Conservation (phyloP, 92 coral and sea anemone species). For the Zoanthus solanderi region DNA sequence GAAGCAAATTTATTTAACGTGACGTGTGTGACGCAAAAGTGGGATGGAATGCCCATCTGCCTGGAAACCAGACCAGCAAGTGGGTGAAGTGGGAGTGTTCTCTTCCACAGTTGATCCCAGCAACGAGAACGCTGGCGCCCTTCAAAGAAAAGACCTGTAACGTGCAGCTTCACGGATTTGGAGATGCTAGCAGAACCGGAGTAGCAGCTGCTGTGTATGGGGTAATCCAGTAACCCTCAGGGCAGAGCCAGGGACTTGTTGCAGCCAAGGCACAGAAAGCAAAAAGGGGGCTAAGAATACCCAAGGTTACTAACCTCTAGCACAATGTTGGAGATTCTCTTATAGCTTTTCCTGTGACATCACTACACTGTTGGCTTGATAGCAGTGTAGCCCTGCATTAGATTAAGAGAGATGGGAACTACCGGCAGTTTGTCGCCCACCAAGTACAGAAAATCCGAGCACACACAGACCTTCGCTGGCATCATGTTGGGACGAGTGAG, state of each 20-base stretch:
- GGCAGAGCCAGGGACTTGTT: not conserved
- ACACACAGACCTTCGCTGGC: constrained; percentile 23
- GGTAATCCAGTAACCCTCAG: not conserved
- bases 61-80: not conserved
- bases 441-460: constrained; percentile 28
- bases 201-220: constrained; percentile 13
- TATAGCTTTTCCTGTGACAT: constrained; percentile 32
- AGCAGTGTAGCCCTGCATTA: constrained; percentile 33
- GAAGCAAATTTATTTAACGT: not conserved
- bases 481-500: constrained; percentile 1
- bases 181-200: constrained; percentile 4
- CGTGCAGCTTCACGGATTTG: not conserved
- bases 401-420: constrained; percentile 30
- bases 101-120: not conserved
- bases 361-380: constrained; percentile 31
- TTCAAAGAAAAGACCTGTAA: not conserved
- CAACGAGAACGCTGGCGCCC: not conserved
- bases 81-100: not conserved
- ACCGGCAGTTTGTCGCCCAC: constrained; percentile 48
- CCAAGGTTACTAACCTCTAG: constrained; percentile 46
- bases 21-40: not conserved
- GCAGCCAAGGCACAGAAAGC: not conserved
- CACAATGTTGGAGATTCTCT: constrained; percentile 37
- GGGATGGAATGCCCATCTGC: not conserved
- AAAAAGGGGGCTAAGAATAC: not conserved